These are phyloP conservation scores for Xylota segnis DNA, from an alignment of 2,888 invertebrate species.

Conservation along the genomic window DNA sequence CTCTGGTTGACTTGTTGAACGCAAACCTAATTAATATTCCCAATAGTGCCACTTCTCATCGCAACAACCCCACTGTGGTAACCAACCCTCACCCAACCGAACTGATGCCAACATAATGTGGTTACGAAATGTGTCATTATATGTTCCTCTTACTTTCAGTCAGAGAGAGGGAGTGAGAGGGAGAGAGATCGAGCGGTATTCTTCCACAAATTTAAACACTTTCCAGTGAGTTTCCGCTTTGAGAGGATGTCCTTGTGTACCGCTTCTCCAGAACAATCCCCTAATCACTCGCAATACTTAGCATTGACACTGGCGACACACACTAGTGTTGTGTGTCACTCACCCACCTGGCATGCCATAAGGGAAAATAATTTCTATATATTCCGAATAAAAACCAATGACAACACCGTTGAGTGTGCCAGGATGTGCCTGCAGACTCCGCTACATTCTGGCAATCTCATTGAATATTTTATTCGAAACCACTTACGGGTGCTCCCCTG, in stretches of 20 bases:
- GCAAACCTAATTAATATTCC: background rate
- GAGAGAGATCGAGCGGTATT: constrained; percentile 1
- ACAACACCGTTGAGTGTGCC: constrained; percentile 35
- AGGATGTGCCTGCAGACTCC: constrained; percentile 35
- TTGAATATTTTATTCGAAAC: constrained; percentile 73
- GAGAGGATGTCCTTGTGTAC: background rate
- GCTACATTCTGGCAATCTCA: constrained; percentile 56
- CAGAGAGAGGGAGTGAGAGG: background rate
- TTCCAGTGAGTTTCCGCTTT: constrained; percentile 10
- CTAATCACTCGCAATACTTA: constrained; percentile 29
- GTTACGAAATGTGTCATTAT: constrained; percentile 9
- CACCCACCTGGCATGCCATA: background rate
- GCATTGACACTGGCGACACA: constrained; percentile 19
- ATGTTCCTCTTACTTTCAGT: constrained; percentile 3
- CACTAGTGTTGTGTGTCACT: constrained; percentile 19
- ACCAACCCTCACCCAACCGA: background rate
- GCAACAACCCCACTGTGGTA: background rate
- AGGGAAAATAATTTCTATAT: constrained; percentile 37
- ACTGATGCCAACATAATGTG: constrained; percentile 11
- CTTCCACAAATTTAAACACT: constrained; percentile 32
- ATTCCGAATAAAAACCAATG: constrained; percentile 53
- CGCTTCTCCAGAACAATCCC: constrained; percentile 12
- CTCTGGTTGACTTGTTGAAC: no score
- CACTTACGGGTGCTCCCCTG: constrained; percentile 55
- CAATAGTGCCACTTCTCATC: background rate